Base-by-base conservation (phyloP, 30 jellyfish, hydroid and myxozoan genomes). In the Phacellophora camtschatica region DNA sequence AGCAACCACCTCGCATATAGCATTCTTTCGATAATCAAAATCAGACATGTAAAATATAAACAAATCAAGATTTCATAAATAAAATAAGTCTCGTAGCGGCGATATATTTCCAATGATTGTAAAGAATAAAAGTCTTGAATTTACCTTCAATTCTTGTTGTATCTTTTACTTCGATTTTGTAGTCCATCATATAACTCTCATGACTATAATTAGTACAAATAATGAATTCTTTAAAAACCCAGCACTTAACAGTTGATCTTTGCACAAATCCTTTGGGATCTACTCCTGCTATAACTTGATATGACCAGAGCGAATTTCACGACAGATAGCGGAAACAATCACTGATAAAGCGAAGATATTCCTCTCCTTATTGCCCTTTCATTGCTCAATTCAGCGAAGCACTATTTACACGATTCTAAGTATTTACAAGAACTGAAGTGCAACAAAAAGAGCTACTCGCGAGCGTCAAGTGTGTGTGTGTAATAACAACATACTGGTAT, bases 311-410 rank as follows among this genome's bases (percentile, higher is more conserved):
- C 72, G 30, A 57, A 76, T 22, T 49, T 57, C 80, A 66, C 88
- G 80, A 57, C 79, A 35, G 65, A 76, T 71, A 76, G 67, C 88
- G 88, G 88, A 76, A 76, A 76, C 62, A 66, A 59, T 4, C 50
- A 28, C n/a, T n/a, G n/a, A n/a, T 5, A 15, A 20, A 65, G 23
- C 24, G 48, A 65, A 65, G 59, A 13, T 45, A 72, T 36, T 27
- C 23, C 85, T 53, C 48, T 56, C 19, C 22, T 20, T 7, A 46
- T 71, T 56, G 16, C 11, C 85, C 23, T 57, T 29, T 30, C 71
- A 48, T 43, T 51, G 58, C 58, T 45, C 58, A 12, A 45, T 45
- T 12, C 58, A 45, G 19, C 19, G 58, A 45, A 45, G 11, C 58
- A 45, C 23, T 45, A 45, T 45, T 45, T 45, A 45, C 58, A 45